phyloP scores from a whole-genome alignment of 1,140 invertebrate genomes.

The Hylaeus anthracinus region DNA sequence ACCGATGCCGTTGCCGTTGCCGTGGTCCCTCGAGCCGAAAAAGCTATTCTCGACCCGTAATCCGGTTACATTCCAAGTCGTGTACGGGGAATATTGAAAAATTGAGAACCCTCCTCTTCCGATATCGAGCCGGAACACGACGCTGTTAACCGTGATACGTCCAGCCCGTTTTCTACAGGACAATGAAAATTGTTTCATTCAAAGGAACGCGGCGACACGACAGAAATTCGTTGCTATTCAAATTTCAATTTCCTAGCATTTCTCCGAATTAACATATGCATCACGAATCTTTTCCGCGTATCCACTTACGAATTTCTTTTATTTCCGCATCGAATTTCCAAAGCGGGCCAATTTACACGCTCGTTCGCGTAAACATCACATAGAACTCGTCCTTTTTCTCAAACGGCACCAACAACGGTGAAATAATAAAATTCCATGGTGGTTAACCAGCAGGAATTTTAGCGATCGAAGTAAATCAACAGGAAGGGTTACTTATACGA shows the following conservation, averaged over 20 bases:
- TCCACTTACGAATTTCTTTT: too few species aligned
- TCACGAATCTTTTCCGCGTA: too few species aligned
- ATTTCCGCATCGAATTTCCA: too few species aligned
- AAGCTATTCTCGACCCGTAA: slow-evolving; percentile 71
- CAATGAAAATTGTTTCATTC: slow-evolving; percentile 8
- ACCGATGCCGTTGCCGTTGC: slow-evolving; percentile 5
- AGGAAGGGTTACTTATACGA: neutral
- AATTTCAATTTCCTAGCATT: too few species aligned
- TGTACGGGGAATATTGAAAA: slow-evolving; percentile 72
- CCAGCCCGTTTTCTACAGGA: neutral
- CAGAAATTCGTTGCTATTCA: too few species aligned
- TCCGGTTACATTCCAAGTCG: slow-evolving; percentile 69
- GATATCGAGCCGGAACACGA: slow-evolving; percentile 27
- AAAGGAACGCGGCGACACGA: too few species aligned
- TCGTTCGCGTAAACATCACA: too few species aligned
- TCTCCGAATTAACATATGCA: too few species aligned
- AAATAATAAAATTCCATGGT: too few species aligned
- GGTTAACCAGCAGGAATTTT: neutral
- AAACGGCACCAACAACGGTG: too few species aligned
- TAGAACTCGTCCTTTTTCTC: too few species aligned
- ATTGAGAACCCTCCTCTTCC: slow-evolving; percentile 56
- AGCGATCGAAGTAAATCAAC: neutral
- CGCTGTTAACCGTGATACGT: neutral
- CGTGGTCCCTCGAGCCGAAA: slow-evolving; percentile 61
- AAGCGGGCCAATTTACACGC: too few species aligned